Evolutionary conservation across 2,797 vertebrate species (phyloP).

Genomic region (Momotus momota): DNA sequence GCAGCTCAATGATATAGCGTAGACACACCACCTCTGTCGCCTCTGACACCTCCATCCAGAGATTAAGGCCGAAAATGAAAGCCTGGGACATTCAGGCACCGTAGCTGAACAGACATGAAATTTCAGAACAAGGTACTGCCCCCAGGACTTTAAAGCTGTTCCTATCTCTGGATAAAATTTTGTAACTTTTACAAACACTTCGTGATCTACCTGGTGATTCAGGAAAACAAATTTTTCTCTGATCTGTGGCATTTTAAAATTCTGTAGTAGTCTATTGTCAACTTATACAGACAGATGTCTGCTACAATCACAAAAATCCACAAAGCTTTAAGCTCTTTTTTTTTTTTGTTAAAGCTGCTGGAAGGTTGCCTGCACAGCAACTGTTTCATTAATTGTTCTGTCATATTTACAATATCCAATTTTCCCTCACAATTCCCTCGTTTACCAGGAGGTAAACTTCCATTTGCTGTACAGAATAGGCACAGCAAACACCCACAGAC

Average conservation of each 20-base stretch:
- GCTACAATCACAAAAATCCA: neutral
- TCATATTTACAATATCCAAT: neutral
- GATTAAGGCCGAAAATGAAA: neutral
- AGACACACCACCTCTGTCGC: neutral
- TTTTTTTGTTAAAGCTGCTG: neutral
- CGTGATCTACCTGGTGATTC: neutral
- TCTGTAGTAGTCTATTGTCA: neutral
- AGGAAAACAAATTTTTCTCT: neutral
- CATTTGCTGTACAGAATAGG: neutral
- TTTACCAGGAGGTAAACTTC: neutral
- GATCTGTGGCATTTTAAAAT: neutral
- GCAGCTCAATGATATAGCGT: neutral
- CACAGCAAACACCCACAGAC: neutral
- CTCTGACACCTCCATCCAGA: neutral
- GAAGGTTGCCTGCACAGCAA: neutral
- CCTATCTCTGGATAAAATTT: neutral
- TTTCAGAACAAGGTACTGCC: neutral
- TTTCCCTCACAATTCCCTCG: neutral
- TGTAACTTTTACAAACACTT: neutral
- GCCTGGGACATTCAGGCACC: neutral
- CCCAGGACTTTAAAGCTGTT: neutral
- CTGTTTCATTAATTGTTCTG: constrained; percentile 1
- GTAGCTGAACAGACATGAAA: neutral
- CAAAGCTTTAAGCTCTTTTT: neutral
- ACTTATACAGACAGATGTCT: neutral